A percentile compares a stretch with the other conserved stretches of the same genome.
phyloP scores from a whole-genome alignment of 2,113 vertebrate genomes.

The Mellivora capensis region DNA sequence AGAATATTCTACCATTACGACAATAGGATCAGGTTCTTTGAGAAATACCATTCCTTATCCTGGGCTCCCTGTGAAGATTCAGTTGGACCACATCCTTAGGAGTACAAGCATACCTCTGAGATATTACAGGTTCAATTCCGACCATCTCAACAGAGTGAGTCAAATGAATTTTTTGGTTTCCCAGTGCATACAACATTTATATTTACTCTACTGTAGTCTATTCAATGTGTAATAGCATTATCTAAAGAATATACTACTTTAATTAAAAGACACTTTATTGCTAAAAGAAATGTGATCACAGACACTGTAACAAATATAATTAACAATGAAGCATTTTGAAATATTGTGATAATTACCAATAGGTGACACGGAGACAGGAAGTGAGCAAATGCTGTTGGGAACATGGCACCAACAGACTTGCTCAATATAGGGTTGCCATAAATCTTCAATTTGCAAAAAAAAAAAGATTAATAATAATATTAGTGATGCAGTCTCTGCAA shows the following conservation, averaged over 20 bases:
- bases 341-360: neutral
- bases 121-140: neutral
- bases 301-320: neutral
- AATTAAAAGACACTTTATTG: neutral
- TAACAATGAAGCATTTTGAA: neutral
- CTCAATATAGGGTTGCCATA: neutral
- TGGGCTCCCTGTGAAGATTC: neutral
- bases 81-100: neutral
- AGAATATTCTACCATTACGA: neutral
- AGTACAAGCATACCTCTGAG: neutral
- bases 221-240: neutral
- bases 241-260: neutral
- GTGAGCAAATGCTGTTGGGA: neutral
- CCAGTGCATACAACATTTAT: neutral
- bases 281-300: neutral
- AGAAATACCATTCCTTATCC: neutral
- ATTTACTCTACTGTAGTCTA: neutral
- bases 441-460: neutral
- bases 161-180: neutral
- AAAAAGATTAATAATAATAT: too few relatives aligned
- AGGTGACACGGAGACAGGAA: neutral
- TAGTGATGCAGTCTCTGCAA: neutral
- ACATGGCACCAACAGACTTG: neutral
- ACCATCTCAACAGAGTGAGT: neutral
- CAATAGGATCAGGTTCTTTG: neutral